Evolutionary conservation across 2,113 vertebrate genomes (phyloP), one percentile per base, ranked within the genome.

Genomic region (Urocolius indicus): DNA sequence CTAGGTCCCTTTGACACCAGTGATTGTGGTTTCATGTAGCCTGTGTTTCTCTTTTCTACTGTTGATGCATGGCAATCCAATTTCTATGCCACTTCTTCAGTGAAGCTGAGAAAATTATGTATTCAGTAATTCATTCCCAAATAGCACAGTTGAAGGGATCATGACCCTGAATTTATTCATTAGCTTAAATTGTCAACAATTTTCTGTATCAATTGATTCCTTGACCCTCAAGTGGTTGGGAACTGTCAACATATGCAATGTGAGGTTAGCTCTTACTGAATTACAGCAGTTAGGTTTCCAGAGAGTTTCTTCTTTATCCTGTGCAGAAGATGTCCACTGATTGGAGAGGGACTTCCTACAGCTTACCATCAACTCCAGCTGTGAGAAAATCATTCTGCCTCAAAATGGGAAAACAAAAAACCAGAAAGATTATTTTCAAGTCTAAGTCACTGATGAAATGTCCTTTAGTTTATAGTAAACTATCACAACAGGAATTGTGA

Each of bases 181-280:
- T 90, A 95, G 51, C 76, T 86, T 63, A 90, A 92, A 96, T 76
- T 88, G 85, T 90, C 87, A 85, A 92, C 72, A 71, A 68, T 80
- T 92, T 94, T 86, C 75, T 78, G 26, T 74, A 77, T 88, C 72
- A 94, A 81, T 81, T 86, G 82, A 74, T 93, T 93, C 49, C 66
- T 85, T 85, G 85, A 94, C 85, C 78, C 87, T 69, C 41, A 75
- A 82, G 49, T 66, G 65, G 55, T 67, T 67, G 74, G 81, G 48
- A 92, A 41, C 55, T 86, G 59, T 86, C 90, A 94, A 67, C 72
- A 66, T 48, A 58, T 18, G 36, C 55, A 67, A 19, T 38, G n/a
- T 88, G 67, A 93, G 17, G 32, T 71, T 86, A 83, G 52, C 27
- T 32, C n/a, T 92, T 65, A 65, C 41, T 58, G 51, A 93, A 92